Evolutionary conservation across 2,888 invertebrate species (phyloP).

Genomic region (Podotricha telesiphe): DNA sequence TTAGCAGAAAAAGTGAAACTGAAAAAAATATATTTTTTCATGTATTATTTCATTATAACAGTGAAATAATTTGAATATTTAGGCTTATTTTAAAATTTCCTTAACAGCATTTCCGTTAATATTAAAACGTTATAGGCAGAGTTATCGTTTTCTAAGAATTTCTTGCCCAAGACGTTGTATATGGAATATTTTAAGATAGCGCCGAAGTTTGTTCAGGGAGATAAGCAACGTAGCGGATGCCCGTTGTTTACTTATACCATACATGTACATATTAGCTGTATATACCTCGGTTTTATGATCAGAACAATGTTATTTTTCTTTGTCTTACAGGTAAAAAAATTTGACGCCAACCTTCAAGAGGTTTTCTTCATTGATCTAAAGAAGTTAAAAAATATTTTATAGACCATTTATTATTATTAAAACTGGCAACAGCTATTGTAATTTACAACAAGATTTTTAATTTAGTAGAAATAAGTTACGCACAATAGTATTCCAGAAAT

Average conservation of each 20-base stretch:
- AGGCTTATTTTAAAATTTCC: slow-evolving; percentile 22
- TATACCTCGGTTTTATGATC: slow-evolving; percentile 34
- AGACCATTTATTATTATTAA: too few species aligned
- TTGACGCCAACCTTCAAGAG: not conserved
- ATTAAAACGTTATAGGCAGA: slow-evolving; percentile 34
- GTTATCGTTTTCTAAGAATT: slow-evolving; percentile 62
- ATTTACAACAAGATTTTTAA: too few species aligned
- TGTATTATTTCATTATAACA: too few species aligned
- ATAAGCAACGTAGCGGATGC: slow-evolving; percentile 74
- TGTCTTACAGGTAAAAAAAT: not conserved
- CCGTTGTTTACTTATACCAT: slow-evolving; percentile 51
- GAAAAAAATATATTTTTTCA: too few species aligned
- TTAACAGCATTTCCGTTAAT: slow-evolving; percentile 28
- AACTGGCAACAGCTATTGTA: too few species aligned
- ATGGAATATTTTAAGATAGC: slow-evolving; percentile 79
- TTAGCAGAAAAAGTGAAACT: too few species aligned
- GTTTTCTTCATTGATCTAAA: not conserved
- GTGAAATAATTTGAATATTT: not conserved
- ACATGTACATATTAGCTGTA: slow-evolving; percentile 41
- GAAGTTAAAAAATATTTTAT: not conserved
- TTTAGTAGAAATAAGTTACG: too few species aligned
- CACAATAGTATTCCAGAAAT: too few species aligned
- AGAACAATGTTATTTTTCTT: slow-evolving; percentile 9
- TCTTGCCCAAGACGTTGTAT: slow-evolving; percentile 59
- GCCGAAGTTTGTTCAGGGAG: slow-evolving; percentile 68